Conservation (phyloP, 2,113 vertebrate genomes). For the Callorhinus ursinus region DNA sequence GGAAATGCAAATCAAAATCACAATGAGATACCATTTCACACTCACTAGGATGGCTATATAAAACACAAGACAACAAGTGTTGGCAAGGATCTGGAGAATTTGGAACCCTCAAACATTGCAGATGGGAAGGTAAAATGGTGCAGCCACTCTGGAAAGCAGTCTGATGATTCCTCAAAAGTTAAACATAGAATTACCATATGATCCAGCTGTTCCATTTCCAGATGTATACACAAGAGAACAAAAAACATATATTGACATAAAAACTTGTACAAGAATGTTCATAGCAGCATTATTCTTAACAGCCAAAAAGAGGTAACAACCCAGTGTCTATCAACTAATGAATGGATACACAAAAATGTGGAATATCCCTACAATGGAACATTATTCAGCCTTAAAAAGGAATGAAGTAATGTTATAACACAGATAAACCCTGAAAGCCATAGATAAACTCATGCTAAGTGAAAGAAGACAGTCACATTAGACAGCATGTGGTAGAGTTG, state of each 20-base stretch:
- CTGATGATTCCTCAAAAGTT: neutral
- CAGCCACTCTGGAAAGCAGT: neutral
- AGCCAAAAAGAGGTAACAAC: neutral
- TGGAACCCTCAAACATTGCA: neutral
- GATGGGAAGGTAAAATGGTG: too few relatives aligned
- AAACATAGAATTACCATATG: neutral
- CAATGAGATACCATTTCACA: neutral
- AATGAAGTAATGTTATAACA: neutral
- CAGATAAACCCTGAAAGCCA: neutral
- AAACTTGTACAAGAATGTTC: neutral
- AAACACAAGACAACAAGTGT: neutral
- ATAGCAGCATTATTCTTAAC: neutral
- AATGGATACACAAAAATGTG: neutral
- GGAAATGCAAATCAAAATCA: slow-evolving; percentile 7
- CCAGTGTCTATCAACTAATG: neutral
- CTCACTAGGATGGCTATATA: neutral
- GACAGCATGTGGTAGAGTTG: neutral
- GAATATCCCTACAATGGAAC: neutral
- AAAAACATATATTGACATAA: neutral
- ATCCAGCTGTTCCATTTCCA: neutral
- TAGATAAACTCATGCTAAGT: neutral
- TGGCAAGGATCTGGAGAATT: neutral
- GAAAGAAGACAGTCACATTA: neutral
- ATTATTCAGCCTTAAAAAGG: neutral
- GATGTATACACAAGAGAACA: neutral